Conservation (phyloP, 2,113 vertebrate species). For the Mustelus asterias region DNA sequence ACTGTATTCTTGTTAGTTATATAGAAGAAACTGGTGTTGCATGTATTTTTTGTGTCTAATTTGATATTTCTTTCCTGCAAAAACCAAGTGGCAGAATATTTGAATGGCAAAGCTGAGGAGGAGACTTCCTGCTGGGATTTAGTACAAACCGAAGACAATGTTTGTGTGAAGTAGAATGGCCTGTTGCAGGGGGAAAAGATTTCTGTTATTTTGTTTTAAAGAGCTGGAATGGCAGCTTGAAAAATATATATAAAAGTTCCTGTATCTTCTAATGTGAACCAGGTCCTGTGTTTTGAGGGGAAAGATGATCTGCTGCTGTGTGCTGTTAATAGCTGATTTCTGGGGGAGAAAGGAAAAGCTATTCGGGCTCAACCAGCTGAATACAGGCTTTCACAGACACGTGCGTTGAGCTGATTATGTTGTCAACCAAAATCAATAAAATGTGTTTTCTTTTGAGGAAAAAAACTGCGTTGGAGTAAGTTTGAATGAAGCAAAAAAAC, state of each 20-base stretch:
- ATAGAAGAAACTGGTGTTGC: constrained; percentile 34
- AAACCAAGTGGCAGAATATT: constrained; percentile 32
- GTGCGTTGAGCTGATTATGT: constrained; percentile 85
- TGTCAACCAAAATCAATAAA: constrained; percentile 91
- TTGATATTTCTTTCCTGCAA: constrained; percentile 37
- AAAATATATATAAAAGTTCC: constrained; percentile 58
- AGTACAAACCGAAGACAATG: constrained; percentile 50
- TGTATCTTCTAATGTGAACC: constrained; percentile 96
- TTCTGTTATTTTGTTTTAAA: constrained; percentile 76
- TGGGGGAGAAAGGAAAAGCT: constrained; percentile 82
- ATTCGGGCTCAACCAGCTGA: constrained; percentile 82
- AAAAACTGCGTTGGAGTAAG: constrained; percentile 91
- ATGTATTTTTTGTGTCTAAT: constrained; percentile 37
- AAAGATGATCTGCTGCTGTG: constrained; percentile 81
- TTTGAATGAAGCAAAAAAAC: constrained; percentile 75
- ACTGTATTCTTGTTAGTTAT: constrained; percentile 37
- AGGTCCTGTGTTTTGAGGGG: constrained; percentile 93
- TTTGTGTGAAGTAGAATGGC: constrained; percentile 66
- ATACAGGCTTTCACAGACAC: constrained; percentile 86
- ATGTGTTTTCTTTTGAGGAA: constrained; percentile 96
- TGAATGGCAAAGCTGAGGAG: constrained; percentile 33
- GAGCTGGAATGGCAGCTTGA: constrained; percentile 79
- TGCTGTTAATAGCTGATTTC: constrained; percentile 98
- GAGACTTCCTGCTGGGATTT: constrained; percentile 30
- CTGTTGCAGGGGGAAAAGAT: constrained; percentile 67